Percentiles rank a stretch among this genome's conserved stretches.
phyloP scores from a whole-genome alignment of 2,113 vertebrate species.

The Hemiprocne comata region DNA sequence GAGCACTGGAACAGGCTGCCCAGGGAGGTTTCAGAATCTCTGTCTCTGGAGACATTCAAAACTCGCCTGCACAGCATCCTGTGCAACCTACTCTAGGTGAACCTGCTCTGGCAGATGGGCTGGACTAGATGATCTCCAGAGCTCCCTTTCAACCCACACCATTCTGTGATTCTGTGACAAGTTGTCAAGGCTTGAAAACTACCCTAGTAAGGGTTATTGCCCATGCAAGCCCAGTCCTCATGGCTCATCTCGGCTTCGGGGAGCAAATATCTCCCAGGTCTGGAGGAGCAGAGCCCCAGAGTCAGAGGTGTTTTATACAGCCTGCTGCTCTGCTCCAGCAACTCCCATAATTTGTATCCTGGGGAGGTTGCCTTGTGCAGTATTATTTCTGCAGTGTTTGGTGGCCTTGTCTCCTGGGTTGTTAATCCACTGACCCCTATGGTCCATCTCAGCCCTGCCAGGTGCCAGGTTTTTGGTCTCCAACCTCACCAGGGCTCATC shows the following conservation, averaged over 20 bases:
- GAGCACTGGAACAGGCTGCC: no score
- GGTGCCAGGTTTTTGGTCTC: not conserved
- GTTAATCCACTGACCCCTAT: not conserved
- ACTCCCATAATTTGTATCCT: not conserved
- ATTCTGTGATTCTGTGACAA: not conserved
- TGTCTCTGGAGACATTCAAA: no score
- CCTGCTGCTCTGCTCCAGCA: not conserved
- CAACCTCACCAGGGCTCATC: not conserved
- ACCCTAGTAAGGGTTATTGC: accelerated
- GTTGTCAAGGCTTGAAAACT: not conserved
- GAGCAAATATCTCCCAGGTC: not conserved
- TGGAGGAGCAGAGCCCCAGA: not conserved
- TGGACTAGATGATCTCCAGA: no score
- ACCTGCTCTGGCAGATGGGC: no score
- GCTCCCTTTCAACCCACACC: no score
- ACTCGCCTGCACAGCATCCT: no score
- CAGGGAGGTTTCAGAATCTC: no score
- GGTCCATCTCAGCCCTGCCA: not conserved
- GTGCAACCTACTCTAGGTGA: no score
- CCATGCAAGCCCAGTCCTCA: not conserved
- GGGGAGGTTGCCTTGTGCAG: not conserved
- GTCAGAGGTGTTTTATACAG: not conserved
- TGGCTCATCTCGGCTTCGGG: not conserved
- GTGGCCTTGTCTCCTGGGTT: not conserved
- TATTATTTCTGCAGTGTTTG: not conserved